These are phyloP conservation scores for Pan troglodytes DNA, from an alignment of 2,113 vertebrate genomes.

Conservation along the genomic window NHGRI_mPanTro3-v2.1_pri NC_072403.2:154745001-154745500, in stretches of 20 bases:
- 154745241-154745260: background rate
- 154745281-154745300: background rate
- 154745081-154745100: conserved; percentile 17
- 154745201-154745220: conserved; percentile 73
- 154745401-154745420: background rate
- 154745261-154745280: background rate
- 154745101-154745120: conserved; percentile 28
- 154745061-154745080: background rate
- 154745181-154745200: conserved; percentile 76
- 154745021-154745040: background rate
- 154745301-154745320: background rate
- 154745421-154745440: background rate
- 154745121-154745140: conserved; percentile 72
- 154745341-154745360: background rate
- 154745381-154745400: background rate
- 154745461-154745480: background rate
- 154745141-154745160: conserved; percentile 55
- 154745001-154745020: background rate
- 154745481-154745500: background rate
- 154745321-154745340: background rate
- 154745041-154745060: background rate
- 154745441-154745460: background rate
- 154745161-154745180: conserved; percentile 71
- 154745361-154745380: background rate
- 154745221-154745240: conserved; percentile 2